phyloP scores from a whole-genome alignment of 2,113 vertebrate genomes.

The Isurus oxyrinchus region DNA sequence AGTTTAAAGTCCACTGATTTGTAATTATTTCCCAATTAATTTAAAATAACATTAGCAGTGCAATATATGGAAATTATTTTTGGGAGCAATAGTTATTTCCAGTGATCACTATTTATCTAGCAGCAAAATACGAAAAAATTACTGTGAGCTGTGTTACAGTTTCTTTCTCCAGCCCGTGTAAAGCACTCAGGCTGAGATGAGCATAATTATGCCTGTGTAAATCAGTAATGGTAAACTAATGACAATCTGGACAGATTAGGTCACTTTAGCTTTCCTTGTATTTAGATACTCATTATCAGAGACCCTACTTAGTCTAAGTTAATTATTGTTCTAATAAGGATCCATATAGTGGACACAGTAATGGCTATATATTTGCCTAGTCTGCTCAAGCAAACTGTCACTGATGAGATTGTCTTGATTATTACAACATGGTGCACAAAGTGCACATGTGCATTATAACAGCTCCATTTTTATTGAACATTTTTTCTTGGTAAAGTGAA shows the following conservation, averaged over 20 bases:
- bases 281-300: conserved; percentile 8
- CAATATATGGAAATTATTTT: background rate
- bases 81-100: background rate
- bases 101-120: background rate
- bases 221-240: conserved; percentile 13
- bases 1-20: background rate
- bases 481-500: conserved; percentile 20
- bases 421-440: background rate
- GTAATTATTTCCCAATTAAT: background rate
- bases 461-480: background rate
- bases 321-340: conserved; percentile 29
- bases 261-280: conserved; percentile 4
- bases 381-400: background rate
- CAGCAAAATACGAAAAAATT: background rate
- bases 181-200: background rate
- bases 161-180: background rate
- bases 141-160: background rate
- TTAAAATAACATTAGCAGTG: background rate
- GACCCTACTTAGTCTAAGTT: background rate
- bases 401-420: conserved; percentile 17
- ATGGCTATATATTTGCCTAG: background rate
- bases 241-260: conserved; percentile 10
- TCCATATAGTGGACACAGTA: background rate
- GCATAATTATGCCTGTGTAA: background rate
- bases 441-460: conserved; percentile 1